phyloP scores from a whole-genome alignment of 2,113 vertebrate genomes.

The Gavia stellata region DNA sequence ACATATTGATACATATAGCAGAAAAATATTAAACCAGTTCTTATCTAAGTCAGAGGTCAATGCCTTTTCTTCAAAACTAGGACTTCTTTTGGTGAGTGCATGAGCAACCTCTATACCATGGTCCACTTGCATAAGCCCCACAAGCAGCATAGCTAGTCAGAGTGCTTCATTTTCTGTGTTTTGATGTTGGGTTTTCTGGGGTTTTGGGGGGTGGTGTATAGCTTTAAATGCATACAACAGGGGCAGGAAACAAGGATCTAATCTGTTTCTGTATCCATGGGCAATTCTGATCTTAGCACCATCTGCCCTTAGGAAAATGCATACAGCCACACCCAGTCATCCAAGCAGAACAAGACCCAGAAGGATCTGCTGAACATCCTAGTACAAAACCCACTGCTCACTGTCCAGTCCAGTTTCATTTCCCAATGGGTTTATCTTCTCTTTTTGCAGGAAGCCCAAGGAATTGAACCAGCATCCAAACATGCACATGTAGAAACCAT shows the following conservation, averaged over 20 bases:
- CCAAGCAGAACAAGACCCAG: background rate
- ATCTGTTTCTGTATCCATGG: background rate
- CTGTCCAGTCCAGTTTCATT: background rate
- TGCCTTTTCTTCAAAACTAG: background rate
- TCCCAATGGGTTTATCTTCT: background rate
- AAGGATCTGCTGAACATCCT: background rate
- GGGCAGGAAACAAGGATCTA: background rate
- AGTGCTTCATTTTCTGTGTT: background rate
- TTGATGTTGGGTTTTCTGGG: background rate
- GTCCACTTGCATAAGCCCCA: background rate
- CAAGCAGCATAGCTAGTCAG: background rate
- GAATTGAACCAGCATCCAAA: background rate
- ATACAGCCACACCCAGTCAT: background rate
- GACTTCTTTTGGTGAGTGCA: background rate
- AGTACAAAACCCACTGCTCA: background rate
- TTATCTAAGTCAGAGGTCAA: background rate
- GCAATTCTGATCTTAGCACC: background rate
- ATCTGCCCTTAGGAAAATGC: background rate
- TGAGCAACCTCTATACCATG: background rate
- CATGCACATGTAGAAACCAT: accelerated
- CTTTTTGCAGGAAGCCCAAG: background rate
- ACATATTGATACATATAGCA: background rate
- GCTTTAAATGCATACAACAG: background rate
- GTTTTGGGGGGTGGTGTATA: background rate
- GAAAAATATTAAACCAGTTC: background rate